A percentile compares a stretch with the other conserved stretches of the same genome.
These are phyloP conservation scores for Coenonympha glycerion DNA, from an alignment of 2,888 invertebrate genomes.

Conservation along the genomic window DNA sequence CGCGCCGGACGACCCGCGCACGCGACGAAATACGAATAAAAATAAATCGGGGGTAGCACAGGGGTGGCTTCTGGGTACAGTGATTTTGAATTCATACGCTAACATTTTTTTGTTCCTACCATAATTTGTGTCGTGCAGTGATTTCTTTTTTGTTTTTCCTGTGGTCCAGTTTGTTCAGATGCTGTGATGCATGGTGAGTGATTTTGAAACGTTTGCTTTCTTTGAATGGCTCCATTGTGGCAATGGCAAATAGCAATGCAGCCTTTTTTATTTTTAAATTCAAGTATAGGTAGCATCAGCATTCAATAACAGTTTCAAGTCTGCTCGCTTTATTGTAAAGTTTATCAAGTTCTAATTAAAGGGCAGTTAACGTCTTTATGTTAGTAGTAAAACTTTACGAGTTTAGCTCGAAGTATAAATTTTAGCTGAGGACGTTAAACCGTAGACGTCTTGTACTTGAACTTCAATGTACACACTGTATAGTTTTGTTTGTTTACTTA, in stretches of 20 bases:
- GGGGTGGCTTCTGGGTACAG: constrained; percentile 52
- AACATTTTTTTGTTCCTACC: no score
- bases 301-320: constrained; percentile 58
- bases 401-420: constrained; percentile 55
- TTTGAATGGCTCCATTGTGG: constrained; percentile 66
- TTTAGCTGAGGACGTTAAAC: constrained; percentile 42
- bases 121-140: constrained; percentile 44
- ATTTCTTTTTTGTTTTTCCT: constrained; percentile 45
- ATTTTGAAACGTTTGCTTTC: constrained; percentile 49
- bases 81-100: constrained; percentile 42
- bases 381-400: constrained; percentile 53
- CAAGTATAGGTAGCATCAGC: constrained; percentile 35
- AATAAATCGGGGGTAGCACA: constrained; percentile 48
- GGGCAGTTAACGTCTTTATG: constrained; percentile 50
- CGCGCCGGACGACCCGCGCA: constrained; percentile 53
- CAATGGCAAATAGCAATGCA: no score
- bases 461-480: no score
- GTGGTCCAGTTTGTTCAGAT: constrained; percentile 54
- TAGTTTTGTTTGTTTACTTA: constrained; percentile 33
- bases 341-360: constrained; percentile 62
- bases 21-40: constrained; percentile 51
- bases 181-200: constrained; percentile 67
- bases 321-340: constrained; percentile 47
- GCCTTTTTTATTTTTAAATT: constrained; percentile 53
- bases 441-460: constrained; percentile 39